These are phyloP conservation scores for Himalopsyche kuldschensis DNA, from an alignment of 2,888 invertebrate genomes.

Conservation along the genomic window DNA sequence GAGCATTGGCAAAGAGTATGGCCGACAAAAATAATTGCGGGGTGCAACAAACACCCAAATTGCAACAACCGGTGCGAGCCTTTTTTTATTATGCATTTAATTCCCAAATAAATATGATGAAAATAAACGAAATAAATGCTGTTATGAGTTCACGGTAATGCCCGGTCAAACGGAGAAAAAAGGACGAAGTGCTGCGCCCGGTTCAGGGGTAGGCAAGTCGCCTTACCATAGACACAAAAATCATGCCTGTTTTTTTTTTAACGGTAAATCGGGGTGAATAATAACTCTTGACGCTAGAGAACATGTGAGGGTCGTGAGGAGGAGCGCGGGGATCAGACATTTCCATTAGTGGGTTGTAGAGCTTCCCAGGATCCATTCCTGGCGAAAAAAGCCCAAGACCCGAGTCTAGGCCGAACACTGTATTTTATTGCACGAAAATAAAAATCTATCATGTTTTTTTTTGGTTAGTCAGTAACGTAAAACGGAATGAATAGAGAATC, in stretches of 20 bases:
- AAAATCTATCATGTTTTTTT: too few species aligned
- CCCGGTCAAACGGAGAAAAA: background rate
- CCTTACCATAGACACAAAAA: too few species aligned
- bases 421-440: too few species aligned
- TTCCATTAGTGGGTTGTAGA: conserved; percentile 74
- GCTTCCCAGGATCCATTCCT: conserved; percentile 73
- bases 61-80: conserved; percentile 20
- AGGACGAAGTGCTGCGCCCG: background rate
- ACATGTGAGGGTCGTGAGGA: conserved; percentile 65
- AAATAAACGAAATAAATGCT: conserved; percentile 4
- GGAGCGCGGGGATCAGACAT: conserved; percentile 71
- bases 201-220: background rate
- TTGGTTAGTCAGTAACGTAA: too few species aligned
- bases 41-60: conserved; percentile 36
- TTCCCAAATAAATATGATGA: conserved; percentile 35
- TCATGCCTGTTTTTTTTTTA: background rate
- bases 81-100: conserved; percentile 33
- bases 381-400: conserved; percentile 75
- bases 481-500: too few species aligned
- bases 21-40: conserved; percentile 30
- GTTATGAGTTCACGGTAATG: conserved; percentile 6
- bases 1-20: background rate
- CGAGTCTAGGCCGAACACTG: conserved; percentile 77
- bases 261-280: too few species aligned
- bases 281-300: conserved; percentile 74